These are phyloP conservation scores for Cyanocitta stelleri DNA, from an alignment of 2,113 vertebrate genomes.

Conservation along the genomic window DNA sequence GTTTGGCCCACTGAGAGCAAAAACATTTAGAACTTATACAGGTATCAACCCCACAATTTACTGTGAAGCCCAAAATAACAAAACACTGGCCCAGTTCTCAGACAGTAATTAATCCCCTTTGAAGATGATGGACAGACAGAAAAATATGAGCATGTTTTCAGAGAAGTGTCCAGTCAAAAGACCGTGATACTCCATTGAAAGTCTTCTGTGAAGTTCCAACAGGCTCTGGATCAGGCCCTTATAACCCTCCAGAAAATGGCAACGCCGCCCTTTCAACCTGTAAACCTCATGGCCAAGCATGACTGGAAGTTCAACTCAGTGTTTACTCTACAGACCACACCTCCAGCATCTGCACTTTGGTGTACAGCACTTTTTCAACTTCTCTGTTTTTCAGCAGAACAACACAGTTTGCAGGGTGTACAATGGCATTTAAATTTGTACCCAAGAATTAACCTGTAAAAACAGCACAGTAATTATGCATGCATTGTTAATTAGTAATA, in stretches of 20 bases:
- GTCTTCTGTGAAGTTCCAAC: background rate
- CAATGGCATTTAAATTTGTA: background rate
- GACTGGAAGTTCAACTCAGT: background rate
- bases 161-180: background rate
- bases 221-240: background rate
- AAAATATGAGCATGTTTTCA: background rate
- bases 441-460: background rate
- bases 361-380: background rate
- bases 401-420: background rate
- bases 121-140: background rate
- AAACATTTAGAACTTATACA: background rate
- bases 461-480: background rate
- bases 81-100: background rate
- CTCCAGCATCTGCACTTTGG: background rate
- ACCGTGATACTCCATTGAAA: accelerated
- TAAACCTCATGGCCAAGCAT: background rate
- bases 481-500: background rate
- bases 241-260: background rate
- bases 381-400: background rate
- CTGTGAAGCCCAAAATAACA: background rate
- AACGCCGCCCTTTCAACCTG: background rate
- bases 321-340: background rate
- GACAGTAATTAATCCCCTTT: background rate
- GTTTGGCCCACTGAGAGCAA: background rate
- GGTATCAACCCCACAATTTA: background rate